A percentile compares a stretch with the other conserved stretches of the same genome.
These are phyloP conservation scores for Meleagris gallopavo DNA, from an alignment of 2,113 vertebrate species.

Conservation along the genomic window DNA sequence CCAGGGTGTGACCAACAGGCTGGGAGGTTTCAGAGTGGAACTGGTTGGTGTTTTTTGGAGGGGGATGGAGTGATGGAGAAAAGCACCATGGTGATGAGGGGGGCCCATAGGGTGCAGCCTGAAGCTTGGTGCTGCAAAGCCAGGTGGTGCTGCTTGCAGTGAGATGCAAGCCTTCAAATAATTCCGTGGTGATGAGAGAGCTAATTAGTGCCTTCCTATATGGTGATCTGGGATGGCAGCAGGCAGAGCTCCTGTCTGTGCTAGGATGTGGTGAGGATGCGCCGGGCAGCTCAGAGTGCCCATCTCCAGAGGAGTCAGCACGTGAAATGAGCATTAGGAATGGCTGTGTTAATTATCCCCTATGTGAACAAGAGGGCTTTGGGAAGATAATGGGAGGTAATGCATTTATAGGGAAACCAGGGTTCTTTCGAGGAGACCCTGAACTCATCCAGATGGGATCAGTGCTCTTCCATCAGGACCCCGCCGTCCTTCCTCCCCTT, in stretches of 20 bases:
- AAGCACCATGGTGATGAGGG: too few species aligned
- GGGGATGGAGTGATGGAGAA: rapidly evolving
- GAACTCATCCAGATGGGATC: rapidly evolving
- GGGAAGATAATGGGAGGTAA: background rate
- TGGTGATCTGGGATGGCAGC: background rate
- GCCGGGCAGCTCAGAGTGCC: background rate
- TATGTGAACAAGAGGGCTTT: background rate
- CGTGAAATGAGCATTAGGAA: rapidly evolving
- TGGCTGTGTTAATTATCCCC: background rate
- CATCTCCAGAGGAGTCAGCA: background rate
- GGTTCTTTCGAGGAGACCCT: background rate
- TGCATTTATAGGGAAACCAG: rapidly evolving
- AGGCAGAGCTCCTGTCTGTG: background rate
- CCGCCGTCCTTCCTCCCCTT: background rate
- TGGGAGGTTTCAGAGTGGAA: background rate
- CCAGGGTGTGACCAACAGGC: rapidly evolving
- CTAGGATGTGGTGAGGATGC: background rate
- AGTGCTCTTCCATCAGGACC: rapidly evolving
- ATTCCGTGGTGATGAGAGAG: background rate
- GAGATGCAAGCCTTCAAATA: background rate
- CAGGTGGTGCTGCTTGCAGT: rapidly evolving
- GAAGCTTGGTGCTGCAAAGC: background rate
- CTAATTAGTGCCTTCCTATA: background rate
- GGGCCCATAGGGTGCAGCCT: rapidly evolving
- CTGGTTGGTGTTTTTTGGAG: background rate